These are phyloP conservation scores for Agriopis marginaria DNA, from an alignment of 2,888 invertebrate species.

Conservation along the genomic window DNA sequence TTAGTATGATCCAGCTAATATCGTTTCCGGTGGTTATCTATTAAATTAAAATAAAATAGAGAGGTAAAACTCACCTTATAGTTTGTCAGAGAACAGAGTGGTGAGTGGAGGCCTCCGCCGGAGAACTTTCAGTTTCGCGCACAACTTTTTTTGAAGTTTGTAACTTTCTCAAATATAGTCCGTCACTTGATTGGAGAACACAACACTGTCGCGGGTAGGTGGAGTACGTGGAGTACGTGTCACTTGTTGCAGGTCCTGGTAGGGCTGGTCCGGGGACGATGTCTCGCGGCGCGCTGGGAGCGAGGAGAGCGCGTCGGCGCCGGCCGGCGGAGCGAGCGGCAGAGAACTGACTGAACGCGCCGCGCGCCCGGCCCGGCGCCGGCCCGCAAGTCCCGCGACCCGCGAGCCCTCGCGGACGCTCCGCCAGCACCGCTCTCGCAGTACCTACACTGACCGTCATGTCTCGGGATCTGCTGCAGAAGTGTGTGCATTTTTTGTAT, in stretches of 20 bases:
- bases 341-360: slow-evolving; percentile 4
- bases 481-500: too few species aligned
- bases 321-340: slow-evolving; percentile 14
- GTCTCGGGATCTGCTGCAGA: too few species aligned
- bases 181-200: neutral
- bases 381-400: neutral
- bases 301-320: slow-evolving; percentile 5
- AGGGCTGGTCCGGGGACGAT: neutral
- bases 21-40: too few species aligned
- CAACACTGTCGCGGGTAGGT: slow-evolving; percentile 17
- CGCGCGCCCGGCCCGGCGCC: neutral
- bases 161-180: slow-evolving; percentile 4
- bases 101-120: neutral
- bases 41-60: too few species aligned
- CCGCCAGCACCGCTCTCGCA: too few species aligned
- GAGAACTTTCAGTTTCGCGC: slow-evolving; percentile 7
- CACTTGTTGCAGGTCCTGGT: slow-evolving; percentile 1
- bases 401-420: too few species aligned
- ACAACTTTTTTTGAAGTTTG: slow-evolving; percentile 11
- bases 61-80: too few species aligned
- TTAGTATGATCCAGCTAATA: too few species aligned
- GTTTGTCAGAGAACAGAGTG: neutral
- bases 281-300: slow-evolving; percentile 17
- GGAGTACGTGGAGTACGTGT: too few species aligned
- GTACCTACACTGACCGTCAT: too few species aligned